phyloP scores from a whole-genome alignment of 2,888 invertebrate genomes.

The Pseudolycoriella hygida region DNA sequence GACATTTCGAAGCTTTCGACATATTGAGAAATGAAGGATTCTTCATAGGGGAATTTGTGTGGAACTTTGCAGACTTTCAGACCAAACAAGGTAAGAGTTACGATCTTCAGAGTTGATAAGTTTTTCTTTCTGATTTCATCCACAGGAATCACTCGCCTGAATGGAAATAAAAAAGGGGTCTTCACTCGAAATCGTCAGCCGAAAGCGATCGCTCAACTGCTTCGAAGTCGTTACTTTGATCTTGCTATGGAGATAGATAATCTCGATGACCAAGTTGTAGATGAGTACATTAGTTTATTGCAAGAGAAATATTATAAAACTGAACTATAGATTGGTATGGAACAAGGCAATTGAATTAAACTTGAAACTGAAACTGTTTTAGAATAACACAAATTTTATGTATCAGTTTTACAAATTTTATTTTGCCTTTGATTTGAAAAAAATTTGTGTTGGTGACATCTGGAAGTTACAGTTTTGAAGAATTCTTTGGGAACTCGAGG shows the following conservation, averaged over 20 bases:
- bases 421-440: no score
- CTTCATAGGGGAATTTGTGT: constrained; percentile 92
- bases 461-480: no score
- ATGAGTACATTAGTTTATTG: constrained; percentile 29
- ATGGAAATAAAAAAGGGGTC: constrained; percentile 77
- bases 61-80: constrained; percentile 98
- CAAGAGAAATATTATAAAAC: no score
- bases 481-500: no score
- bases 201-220: constrained; percentile 67
- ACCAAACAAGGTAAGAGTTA: constrained; percentile 64
- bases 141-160: constrained; percentile 59
- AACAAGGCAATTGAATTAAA: no score
- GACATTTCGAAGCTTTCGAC: constrained; percentile 88
- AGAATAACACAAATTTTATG: no score
- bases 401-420: no score
- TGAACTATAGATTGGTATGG: no score
- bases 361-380: no score
- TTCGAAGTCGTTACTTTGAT: constrained; percentile 60
- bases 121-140: no score
- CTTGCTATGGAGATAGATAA: constrained; percentile 43
- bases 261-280: constrained; percentile 31
- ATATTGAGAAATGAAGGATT: constrained; percentile 50
- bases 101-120: no score
- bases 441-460: no score
- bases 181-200: constrained; percentile 84